A percentile compares a stretch with the other conserved stretches of the same genome.
These are phyloP conservation scores for Rousettus leschenaultii DNA, from an alignment of 2,113 vertebrate genomes.

Conservation along the genomic window DNA sequence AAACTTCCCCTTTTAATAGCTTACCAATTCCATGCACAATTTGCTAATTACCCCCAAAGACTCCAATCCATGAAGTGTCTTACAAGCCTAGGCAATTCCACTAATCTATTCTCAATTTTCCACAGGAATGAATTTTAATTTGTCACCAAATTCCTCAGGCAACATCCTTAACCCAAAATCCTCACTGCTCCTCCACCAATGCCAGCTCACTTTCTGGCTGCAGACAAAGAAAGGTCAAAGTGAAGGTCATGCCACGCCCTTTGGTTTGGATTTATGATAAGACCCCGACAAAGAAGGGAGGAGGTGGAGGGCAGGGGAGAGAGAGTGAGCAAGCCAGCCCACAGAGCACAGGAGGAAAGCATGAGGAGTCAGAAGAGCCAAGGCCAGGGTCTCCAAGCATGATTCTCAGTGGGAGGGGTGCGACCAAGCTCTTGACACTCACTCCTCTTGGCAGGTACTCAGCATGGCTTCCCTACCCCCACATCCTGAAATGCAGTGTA, in stretches of 20 bases:
- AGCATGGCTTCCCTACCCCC: not conserved
- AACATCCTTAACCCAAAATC: not conserved
- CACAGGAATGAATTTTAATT: conserved; percentile 58
- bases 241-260: not conserved
- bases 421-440: rapidly evolving
- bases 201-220: not conserved
- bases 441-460: not conserved
- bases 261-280: not conserved
- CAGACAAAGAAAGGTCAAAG: not conserved
- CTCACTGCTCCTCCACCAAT: not conserved
- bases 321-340: no score
- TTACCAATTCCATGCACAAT: conserved; percentile 37
- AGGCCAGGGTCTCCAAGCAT: not conserved
- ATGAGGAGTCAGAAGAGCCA: not conserved
- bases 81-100: conserved; percentile 33
- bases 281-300: not conserved
- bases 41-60: conserved; percentile 60
- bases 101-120: conserved; percentile 51
- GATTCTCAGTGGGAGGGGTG: not conserved
- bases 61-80: conserved; percentile 18
- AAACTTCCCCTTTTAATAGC: conserved; percentile 20
- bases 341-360: not conserved
- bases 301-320: not conserved
- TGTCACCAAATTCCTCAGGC: conserved; percentile 25
- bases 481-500: rapidly evolving